Evolutionary conservation across 2,888 invertebrate genomes (phyloP).

Genomic region (Taphrorychus bicolor): DNA sequence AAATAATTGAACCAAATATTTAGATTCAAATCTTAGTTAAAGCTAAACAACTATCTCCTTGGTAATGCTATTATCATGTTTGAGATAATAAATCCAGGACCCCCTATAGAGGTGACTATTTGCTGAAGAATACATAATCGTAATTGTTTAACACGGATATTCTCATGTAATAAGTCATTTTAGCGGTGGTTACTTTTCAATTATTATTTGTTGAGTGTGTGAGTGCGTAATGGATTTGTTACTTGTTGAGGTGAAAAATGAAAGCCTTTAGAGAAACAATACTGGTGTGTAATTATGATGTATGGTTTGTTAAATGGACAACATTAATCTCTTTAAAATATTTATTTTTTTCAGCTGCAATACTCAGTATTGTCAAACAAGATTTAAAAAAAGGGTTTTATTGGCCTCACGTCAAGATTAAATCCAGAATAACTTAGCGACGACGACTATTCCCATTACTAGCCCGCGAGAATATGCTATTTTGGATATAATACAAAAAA

Average conservation of each 20-base stretch:
- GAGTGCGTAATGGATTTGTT: background rate
- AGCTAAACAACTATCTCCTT: background rate
- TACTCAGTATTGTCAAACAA: too few species aligned
- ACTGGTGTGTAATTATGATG: background rate
- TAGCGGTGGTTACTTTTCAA: background rate
- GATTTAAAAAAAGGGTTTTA: too few species aligned
- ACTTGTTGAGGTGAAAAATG: background rate
- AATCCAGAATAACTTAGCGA: too few species aligned
- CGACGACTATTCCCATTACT: too few species aligned
- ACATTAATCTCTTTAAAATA: background rate
- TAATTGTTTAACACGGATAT: background rate
- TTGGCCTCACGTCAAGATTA: too few species aligned
- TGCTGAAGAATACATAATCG: background rate
- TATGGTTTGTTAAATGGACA: background rate
- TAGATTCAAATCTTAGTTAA: background rate
- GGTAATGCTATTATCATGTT: too few species aligned
- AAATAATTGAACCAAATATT: background rate
- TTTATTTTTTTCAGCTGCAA: background rate
- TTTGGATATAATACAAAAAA: too few species aligned
- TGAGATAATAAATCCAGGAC: background rate
- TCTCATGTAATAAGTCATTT: background rate
- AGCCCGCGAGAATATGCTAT: too few species aligned
- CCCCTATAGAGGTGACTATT: background rate
- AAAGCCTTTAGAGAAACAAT: background rate
- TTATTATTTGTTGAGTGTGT: background rate